A percentile compares a stretch with the other conserved stretches of the same genome.
These are phyloP conservation scores for Drosophila longiperda DNA, from an alignment of 2,888 invertebrate genomes.

Conservation along the genomic window DNA sequence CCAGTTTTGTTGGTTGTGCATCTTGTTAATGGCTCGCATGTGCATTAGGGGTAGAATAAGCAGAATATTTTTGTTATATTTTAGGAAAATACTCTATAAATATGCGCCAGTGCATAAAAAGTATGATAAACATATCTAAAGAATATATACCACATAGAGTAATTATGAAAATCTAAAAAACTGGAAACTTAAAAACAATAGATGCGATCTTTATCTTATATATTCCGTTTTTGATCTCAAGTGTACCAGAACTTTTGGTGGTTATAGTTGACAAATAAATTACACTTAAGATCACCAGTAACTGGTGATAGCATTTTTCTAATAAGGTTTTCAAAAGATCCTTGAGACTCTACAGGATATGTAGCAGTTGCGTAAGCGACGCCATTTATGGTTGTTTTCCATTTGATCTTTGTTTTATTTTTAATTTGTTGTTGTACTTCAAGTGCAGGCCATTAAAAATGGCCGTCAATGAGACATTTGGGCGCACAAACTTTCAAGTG, in stretches of 20 bases:
- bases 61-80: slow-evolving; percentile 14
- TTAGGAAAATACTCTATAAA: slow-evolving; percentile 20
- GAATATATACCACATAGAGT: background rate
- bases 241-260: background rate
- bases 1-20: slow-evolving; percentile 36
- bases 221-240: no score
- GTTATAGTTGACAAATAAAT: background rate
- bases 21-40: slow-evolving; percentile 68
- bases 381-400: slow-evolving; percentile 30
- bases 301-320: background rate
- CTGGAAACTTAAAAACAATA: background rate
- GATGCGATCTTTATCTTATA: background rate
- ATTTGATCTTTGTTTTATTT: slow-evolving; percentile 29
- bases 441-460: slow-evolving; percentile 72
- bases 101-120: background rate
- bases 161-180: background rate
- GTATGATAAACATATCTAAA: background rate
- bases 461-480: slow-evolving; percentile 76
- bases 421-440: slow-evolving; percentile 49
- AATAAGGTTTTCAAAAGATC: background rate
- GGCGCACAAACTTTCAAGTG: slow-evolving; percentile 63
- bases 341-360: slow-evolving; percentile 11
- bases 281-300: background rate
- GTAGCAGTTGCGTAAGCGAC: background rate
- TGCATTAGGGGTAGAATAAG: slow-evolving; percentile 40